These are phyloP conservation scores for Drosophila kokeensis DNA, from an alignment of 2,888 invertebrate genomes.

Conservation along the genomic window DNA sequence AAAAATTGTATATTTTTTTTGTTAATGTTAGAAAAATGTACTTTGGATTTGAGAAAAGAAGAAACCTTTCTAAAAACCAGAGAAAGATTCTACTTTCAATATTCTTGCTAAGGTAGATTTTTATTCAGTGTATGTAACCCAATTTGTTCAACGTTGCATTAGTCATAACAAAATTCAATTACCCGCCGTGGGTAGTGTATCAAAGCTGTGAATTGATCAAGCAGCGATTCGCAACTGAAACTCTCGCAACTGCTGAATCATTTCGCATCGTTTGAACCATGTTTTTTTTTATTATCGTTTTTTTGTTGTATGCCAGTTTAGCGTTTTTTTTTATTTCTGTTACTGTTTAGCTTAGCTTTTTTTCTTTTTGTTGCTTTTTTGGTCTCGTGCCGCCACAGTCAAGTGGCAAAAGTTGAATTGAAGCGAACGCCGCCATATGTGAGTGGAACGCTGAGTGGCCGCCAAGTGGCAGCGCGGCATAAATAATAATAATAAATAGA, in stretches of 20 bases:
- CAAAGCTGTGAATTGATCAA: conserved; percentile 23
- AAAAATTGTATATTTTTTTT: not conserved
- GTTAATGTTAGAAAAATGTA: not conserved
- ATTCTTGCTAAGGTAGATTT: no score
- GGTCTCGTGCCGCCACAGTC: conserved; percentile 49
- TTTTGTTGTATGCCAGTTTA: conserved; percentile 7
- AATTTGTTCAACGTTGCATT: not conserved
- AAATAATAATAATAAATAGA: conserved; percentile 38
- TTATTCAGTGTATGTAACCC: no score
- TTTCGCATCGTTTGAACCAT: conserved; percentile 23
- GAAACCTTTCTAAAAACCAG: no score
- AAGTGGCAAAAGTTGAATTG: conserved; percentile 57
- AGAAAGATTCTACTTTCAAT: no score
- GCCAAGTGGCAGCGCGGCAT: conserved; percentile 19
- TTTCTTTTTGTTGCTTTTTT: conserved; percentile 19
- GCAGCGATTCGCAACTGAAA: conserved; percentile 33
- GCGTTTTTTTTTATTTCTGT: conserved; percentile 6
- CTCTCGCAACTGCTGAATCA: conserved; percentile 46
- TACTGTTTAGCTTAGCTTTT: not conserved
- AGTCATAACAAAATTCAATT: not conserved
- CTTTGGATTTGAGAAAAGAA: not conserved
- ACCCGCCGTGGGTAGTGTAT: conserved; percentile 2
- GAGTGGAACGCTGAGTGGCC: conserved; percentile 19
- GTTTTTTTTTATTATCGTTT: not conserved
- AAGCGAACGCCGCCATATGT: conserved; percentile 45